A percentile compares a stretch with the other conserved stretches of the same genome.
Evolutionary conservation across 2,797 vertebrate genomes (phyloP).

Genomic region (Enoplosus armatus): DNA sequence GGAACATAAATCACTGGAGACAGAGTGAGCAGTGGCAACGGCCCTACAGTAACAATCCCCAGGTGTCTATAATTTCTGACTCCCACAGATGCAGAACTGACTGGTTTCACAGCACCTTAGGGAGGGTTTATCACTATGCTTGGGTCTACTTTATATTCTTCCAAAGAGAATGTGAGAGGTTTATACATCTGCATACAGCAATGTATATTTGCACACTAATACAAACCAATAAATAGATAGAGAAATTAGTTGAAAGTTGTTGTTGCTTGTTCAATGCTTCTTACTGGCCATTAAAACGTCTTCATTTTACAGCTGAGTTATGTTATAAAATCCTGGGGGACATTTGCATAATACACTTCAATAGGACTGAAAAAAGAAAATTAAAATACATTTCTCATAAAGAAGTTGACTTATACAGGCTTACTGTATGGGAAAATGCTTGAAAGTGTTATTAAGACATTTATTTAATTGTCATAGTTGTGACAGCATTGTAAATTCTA

Average conservation of each 20-base stretch:
- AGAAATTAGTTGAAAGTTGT: not conserved
- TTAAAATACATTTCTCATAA: not conserved
- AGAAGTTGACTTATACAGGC: not conserved
- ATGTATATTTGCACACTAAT: not conserved
- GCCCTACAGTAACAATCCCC: slow-evolving; percentile 27
- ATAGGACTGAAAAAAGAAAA: not conserved
- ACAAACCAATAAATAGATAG: not conserved
- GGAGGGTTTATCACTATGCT: slow-evolving; percentile 16
- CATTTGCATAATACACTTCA: not conserved
- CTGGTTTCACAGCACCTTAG: slow-evolving; percentile 19
- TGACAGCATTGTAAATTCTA: not conserved
- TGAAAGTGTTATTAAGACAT: not conserved
- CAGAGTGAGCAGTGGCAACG: slow-evolving; percentile 18
- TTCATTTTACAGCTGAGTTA: not conserved
- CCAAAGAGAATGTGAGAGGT: slow-evolving; percentile 5
- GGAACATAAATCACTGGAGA: slow-evolving; percentile 49
- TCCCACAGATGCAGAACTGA: slow-evolving; percentile 36
- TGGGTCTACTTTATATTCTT: slow-evolving; percentile 8
- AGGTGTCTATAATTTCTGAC: slow-evolving; percentile 46
- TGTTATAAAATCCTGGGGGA: not conserved
- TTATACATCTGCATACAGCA: not conserved
- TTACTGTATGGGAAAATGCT: not conserved
- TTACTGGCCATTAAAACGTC: not conserved
- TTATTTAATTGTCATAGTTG: not conserved
- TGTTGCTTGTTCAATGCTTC: not conserved